Evolutionary conservation across 2,888 invertebrate species (phyloP), one percentile per base, ranked within the genome.

Genomic region (Cheilosia scutellata): DNA sequence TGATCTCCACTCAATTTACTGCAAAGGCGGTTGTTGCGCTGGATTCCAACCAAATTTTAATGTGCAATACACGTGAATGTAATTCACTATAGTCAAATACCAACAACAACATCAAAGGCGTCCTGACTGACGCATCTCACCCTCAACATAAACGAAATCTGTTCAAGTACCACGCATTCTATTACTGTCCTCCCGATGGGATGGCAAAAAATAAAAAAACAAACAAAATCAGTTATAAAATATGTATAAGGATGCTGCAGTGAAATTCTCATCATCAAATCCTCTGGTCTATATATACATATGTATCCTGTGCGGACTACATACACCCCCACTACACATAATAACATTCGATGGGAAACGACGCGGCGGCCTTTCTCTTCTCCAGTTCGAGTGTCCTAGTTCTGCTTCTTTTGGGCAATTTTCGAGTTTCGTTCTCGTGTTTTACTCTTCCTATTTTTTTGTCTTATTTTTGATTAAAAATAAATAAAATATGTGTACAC

Each of bases 401-500:
- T 82, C 68, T 68, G 40, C 53, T 53, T 60, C 44, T 29, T 82
- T 82, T 72, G 27, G 82, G 58, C 65, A 72, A 68, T 72, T 82
- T 78, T 82, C 47, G 65, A 55, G 65, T 65, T 77, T 72, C 42
- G 29, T 71, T 51, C 49, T 20, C 20, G 20, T 20, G 20, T 20
- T 20, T 20, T 20, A 20, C 20, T 63, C 55, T 11, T 49, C 44
- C 31, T 71, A 40, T 33, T 37, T 37, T 51, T 76, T 51, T 63
- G 47, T 31, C 13, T 29, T 44, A 51, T 51, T 76, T 82, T 66
- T 82, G 82, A 82, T 82, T 82, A 82, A 82, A 82, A 82, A 82
- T 82, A 82, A 82, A 82, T 82, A 82, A 82, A 82, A 82, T 82
- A 82, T 82, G 72, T 82, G 70, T 65, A 40, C 58, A 60, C n/a